phyloP scores from a whole-genome alignment of 2,797 vertebrate species.

The Simalia tracyae region DNA sequence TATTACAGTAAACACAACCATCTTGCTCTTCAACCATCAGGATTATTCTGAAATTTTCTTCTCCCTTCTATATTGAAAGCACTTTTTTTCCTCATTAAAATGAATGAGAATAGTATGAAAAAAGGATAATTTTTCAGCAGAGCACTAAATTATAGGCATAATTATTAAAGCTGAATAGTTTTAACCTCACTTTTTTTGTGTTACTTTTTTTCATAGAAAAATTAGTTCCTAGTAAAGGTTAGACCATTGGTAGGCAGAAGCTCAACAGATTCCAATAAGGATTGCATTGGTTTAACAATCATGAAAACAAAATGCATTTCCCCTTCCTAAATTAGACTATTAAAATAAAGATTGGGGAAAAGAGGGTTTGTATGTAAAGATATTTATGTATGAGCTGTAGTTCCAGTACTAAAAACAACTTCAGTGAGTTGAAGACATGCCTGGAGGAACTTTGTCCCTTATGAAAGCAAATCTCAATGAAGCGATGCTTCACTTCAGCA shows the following conservation, averaged over 20 bases:
- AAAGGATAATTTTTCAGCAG: not conserved
- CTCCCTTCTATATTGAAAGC: not conserved
- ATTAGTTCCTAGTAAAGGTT: not conserved
- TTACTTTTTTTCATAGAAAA: not conserved
- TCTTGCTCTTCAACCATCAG: not conserved
- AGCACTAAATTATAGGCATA: not conserved
- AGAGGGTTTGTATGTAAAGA: not conserved
- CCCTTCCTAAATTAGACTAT: not conserved
- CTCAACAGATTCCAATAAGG: not conserved
- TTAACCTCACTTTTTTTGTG: not conserved
- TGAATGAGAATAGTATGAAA: not conserved
- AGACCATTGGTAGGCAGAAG: not conserved
- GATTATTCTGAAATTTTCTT: not conserved
- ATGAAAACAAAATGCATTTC: not conserved
- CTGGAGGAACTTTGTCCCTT: not conserved
- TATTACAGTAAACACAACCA: not conserved
- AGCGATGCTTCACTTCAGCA: not conserved
- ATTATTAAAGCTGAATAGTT: not conserved
- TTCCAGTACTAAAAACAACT: not conserved
- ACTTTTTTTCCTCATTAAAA: not conserved
- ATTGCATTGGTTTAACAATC: not conserved
- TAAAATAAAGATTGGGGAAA: not conserved
- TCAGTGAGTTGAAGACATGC: not conserved
- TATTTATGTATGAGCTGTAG: not conserved
- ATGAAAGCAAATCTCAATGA: not conserved